Conservation (phyloP, 2,888 invertebrate genomes). For the Nemapogon koenigi region DNA sequence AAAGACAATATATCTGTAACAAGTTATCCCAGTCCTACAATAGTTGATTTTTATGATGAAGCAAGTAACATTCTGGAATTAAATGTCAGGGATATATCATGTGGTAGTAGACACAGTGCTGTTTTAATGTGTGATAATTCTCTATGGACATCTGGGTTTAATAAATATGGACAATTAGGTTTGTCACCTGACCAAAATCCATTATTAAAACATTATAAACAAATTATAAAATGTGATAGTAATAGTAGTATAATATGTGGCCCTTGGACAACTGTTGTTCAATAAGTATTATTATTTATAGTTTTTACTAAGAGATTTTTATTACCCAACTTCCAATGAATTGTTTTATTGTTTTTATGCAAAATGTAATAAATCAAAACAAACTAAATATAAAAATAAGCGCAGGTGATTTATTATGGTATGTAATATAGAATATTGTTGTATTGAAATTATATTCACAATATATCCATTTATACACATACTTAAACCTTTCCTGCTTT, state of each 20-base stretch:
- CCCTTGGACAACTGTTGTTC: conserved; percentile 26
- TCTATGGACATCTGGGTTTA: conserved; percentile 81
- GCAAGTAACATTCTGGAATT: conserved; percentile 47
- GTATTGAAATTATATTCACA: too few relatives aligned
- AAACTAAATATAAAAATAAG: too few relatives aligned
- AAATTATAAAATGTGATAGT: conserved; percentile 26
- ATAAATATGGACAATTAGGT: conserved; percentile 82
- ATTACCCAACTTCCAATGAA: too few relatives aligned
- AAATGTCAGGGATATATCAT: conserved; percentile 67
- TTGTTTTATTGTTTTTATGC: too few relatives aligned
- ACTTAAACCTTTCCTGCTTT: too few relatives aligned
- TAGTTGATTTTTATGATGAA: conserved; percentile 41
- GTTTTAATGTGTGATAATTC: conserved; percentile 70
- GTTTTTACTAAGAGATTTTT: too few relatives aligned
- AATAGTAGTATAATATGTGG: conserved; percentile 33
- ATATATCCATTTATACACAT: too few relatives aligned
- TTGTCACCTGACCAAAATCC: conserved; percentile 28
- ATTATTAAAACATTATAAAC: conserved; percentile 30
- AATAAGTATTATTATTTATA: too few relatives aligned
- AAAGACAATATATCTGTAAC: conserved; percentile 20
- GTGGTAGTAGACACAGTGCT: conserved; percentile 81
- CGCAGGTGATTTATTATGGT: too few relatives aligned
- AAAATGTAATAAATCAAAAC: too few relatives aligned
- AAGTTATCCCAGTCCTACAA: conserved; percentile 35
- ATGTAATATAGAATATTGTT: too few relatives aligned